A percentile compares a stretch with the other conserved stretches of the same genome.
phyloP scores from a whole-genome alignment of 1,140 invertebrate genomes.

The Drosophila bocki region DNA sequence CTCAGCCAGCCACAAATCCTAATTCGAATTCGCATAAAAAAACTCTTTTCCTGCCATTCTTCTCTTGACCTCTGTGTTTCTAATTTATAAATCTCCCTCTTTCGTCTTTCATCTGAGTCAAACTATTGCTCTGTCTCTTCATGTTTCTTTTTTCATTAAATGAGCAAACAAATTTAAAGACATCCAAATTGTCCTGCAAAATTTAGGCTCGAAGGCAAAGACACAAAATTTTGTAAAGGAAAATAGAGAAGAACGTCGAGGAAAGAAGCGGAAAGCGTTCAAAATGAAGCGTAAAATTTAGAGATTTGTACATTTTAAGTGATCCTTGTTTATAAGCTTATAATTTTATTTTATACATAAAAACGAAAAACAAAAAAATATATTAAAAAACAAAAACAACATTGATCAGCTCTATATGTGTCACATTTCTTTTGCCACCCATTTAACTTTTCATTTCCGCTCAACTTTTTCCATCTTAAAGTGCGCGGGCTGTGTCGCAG shows the following conservation, averaged over 20 bases:
- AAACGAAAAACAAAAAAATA: conserved; percentile 69
- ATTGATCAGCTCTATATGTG: background rate
- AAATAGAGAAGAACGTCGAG: conserved; percentile 69
- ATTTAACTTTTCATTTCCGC: conserved; percentile 12
- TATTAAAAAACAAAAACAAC: conserved; percentile 53
- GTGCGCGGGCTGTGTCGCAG: conserved; percentile 7
- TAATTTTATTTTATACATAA: conserved; percentile 85
- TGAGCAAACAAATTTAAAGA: conserved; percentile 16
- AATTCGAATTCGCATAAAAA: conserved; percentile 47
- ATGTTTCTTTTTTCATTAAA: conserved; percentile 45
- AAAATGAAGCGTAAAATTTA: conserved; percentile 72
- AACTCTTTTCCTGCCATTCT: conserved; percentile 37
- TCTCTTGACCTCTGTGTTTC: conserved; percentile 23
- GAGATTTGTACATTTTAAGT: conserved; percentile 85
- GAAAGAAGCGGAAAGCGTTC: conserved; percentile 70
- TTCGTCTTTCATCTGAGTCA: conserved; percentile 32
- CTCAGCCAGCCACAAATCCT: conserved; percentile 54
- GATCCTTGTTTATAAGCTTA: conserved; percentile 85
- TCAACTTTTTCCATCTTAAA: conserved; percentile 30
- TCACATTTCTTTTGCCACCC: conserved; percentile 6
- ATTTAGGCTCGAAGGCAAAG: conserved; percentile 41
- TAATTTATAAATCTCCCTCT: conserved; percentile 46
- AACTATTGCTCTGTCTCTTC: conserved; percentile 37
- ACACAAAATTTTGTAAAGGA: conserved; percentile 54
- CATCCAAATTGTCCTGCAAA: conserved; percentile 29